Conservation (phyloP, 37 sponge, comb jelly and placozoan species). For the Spongia lamella region DNA sequence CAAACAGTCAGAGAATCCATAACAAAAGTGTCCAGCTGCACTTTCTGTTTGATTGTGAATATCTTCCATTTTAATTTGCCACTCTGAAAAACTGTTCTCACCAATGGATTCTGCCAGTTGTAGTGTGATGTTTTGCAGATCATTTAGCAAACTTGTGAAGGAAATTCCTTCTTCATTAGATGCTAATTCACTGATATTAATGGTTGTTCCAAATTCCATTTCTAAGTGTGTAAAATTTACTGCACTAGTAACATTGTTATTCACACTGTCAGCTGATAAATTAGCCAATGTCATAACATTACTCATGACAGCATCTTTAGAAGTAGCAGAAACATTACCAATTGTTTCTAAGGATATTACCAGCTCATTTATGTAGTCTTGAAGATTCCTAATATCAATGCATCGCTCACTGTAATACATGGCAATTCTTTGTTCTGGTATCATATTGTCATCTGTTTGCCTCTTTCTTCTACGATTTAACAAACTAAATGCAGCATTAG, state of each 20-base stretch:
- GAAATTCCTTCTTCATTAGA: conserved; percentile 9
- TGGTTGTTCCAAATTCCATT: not conserved
- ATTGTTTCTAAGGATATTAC: too few species aligned
- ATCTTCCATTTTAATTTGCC: conserved; percentile 8
- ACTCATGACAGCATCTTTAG: not conserved
- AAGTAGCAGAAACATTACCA: not conserved
- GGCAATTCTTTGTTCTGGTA: not conserved
- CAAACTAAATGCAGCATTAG: too few species aligned
- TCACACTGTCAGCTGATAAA: not conserved
- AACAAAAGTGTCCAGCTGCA: conserved; percentile 5
- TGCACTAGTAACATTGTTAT: not conserved
- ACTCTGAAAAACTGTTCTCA: conserved; percentile 1
- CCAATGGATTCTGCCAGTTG: not conserved
- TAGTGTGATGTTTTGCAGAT: not conserved
- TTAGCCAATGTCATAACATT: not conserved
- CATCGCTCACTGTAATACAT: not conserved
- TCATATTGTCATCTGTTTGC: conserved; percentile 4
- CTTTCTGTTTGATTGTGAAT: conserved; percentile 1
- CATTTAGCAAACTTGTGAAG: not conserved
- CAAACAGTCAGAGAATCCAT: conserved; percentile 11
- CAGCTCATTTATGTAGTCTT: not conserved
- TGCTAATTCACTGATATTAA: not conserved
- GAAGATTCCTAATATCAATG: not conserved
- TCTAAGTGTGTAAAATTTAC: not conserved
- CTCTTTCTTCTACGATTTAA: not conserved